Evolutionary conservation across 2,888 invertebrate species (phyloP), one percentile per base, ranked within the genome.

Genomic region (Hybos culiciformis): DNA sequence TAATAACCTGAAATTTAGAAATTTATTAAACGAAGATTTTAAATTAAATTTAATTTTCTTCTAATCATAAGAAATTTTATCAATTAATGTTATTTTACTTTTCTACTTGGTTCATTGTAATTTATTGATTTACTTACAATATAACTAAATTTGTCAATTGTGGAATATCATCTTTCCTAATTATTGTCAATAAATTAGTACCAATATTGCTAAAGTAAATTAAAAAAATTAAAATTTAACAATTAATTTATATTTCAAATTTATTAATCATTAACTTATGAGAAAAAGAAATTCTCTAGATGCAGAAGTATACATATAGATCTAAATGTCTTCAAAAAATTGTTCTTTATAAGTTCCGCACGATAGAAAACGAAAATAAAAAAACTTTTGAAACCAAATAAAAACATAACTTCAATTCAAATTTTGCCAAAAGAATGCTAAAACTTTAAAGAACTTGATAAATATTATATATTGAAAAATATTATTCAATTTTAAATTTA

Each of bases 101-200:
- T 17, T 1, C 41, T 33, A 19, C 17, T 26, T 17, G 4, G 3
- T 18, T 33, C 4, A 5, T 3, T 7, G 18, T 21, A 37, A 24
- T 19, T 12, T 26, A 11, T 23, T 12, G 7, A 4, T 23, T 39
- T 54, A 60, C 90, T 88, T 72, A 92, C 91, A 92, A 70, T 52
- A 85, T 79, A 56, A 80, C 72, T 48, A 88, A 72, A 55, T 75
- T 75, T 40, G 74, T 72, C 68, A 87, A 74, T 53, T 72, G 70
- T 42, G 80, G 77, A 65, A 88, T 83, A 47, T 83, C 76, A 49
- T 74, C 71, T 51, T 72, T 72, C 46, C 77, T 70, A 58, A 88
- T 77, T 61, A 73, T 71, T 54, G 73, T 68, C 59, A 88, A 72
- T 61, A 75, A 70, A 71, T 88, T 88, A 61, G 75, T 79, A 51